Evolutionary conservation across 2,888 invertebrate genomes (phyloP).

Genomic region (Thereva nobilitata): DNA sequence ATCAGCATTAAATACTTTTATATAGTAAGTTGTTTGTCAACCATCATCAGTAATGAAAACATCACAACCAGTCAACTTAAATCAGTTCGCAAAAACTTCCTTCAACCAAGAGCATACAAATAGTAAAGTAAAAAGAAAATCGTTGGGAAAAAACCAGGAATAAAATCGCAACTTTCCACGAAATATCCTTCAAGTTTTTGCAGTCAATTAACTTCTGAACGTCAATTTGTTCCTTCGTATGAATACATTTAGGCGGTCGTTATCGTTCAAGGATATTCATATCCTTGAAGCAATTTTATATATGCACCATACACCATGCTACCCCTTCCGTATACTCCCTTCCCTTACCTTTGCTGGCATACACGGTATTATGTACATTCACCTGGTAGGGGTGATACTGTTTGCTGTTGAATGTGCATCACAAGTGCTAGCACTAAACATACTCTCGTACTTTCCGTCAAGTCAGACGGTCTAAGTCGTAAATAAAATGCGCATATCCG

Average conservation of each 20-base stretch:
- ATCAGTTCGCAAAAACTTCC: not conserved
- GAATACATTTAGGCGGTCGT: constrained; percentile 21
- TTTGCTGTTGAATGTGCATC: not conserved
- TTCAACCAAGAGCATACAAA: not conserved
- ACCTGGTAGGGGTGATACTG: not conserved
- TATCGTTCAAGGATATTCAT: constrained; percentile 9
- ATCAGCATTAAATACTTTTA: too few relatives aligned
- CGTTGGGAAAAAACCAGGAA: not conserved
- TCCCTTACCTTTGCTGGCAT: constrained; percentile 1
- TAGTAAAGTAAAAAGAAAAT: not conserved
- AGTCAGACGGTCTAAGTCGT: constrained; percentile 18
- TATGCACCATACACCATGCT: too few relatives aligned
- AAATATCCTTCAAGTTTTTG: constrained; percentile 22
- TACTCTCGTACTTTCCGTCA: not conserved
- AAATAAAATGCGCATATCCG: constrained; percentile 31
- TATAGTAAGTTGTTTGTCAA: too few relatives aligned
- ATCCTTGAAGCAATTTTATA: too few relatives aligned
- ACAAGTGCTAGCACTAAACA: too few relatives aligned
- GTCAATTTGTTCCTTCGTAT: constrained; percentile 20
- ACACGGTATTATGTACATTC: not conserved
- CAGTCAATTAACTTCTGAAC: constrained; percentile 26
- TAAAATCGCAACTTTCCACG: constrained; percentile 19
- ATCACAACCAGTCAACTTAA: too few relatives aligned
- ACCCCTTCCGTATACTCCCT: too few relatives aligned
- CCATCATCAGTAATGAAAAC: too few relatives aligned